phyloP scores from a whole-genome alignment of 1,140 invertebrate species.

The Callitettix versicolor region DNA sequence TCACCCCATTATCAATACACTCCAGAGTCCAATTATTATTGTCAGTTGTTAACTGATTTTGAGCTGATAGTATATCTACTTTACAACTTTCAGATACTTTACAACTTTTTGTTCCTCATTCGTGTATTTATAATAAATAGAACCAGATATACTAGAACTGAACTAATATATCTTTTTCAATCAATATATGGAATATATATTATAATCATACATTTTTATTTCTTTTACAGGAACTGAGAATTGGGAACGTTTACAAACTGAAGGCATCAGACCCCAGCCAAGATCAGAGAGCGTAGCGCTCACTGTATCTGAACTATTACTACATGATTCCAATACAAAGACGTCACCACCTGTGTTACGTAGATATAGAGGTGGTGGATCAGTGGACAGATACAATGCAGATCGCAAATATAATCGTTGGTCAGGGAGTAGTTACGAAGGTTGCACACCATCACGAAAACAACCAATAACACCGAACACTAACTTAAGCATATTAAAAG shows the following conservation, averaged over 20 bases:
- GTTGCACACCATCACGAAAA: not conserved
- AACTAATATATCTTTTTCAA: too few species aligned
- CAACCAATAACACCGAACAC: conserved; percentile 13
- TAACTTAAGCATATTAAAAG: conserved; percentile 46
- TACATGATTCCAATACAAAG: conserved; percentile 21
- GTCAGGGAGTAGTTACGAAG: conserved; percentile 28
- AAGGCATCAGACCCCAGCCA: conserved; percentile 57
- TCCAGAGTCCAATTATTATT: too few species aligned
- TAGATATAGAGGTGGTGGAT: conserved; percentile 20
- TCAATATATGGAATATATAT: too few species aligned
- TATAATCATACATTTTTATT: too few species aligned
- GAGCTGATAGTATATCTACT: too few species aligned
- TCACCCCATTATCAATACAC: too few species aligned
- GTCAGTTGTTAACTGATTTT: too few species aligned
- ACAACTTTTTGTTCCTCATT: too few species aligned
- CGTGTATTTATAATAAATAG: too few species aligned
- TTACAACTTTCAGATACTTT: too few species aligned
- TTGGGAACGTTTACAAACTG: conserved; percentile 63
- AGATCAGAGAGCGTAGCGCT: conserved; percentile 52
- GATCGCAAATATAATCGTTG: conserved; percentile 5
- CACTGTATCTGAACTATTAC: conserved; percentile 44
- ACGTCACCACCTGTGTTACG: conserved; percentile 16
- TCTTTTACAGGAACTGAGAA: conserved; percentile 51
- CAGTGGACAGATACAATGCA: conserved; percentile 19
- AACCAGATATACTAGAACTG: too few species aligned